Conservation (phyloP, 1,140 invertebrate genomes). For the Aleiodes sp. region DNA sequence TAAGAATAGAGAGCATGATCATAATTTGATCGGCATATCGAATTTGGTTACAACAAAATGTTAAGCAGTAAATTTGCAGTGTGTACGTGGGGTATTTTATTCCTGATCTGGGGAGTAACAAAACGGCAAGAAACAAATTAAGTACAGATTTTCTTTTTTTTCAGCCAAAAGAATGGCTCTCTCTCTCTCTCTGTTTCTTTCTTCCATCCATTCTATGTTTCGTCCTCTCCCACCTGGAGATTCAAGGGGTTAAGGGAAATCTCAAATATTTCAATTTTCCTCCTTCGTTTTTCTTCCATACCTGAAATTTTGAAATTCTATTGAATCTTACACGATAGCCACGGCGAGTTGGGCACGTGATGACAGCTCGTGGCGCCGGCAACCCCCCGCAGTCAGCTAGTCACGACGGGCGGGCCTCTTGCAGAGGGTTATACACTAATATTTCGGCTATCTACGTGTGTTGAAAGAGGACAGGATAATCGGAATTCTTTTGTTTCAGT, state of each 20-base stretch:
- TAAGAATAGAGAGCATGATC: too few species aligned
- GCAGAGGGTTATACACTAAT: conserved; percentile 31
- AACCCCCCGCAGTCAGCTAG: conserved; percentile 59
- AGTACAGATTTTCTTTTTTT: too few species aligned
- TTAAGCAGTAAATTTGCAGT: too few species aligned
- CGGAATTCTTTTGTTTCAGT: conserved; percentile 64
- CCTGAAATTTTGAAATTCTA: conserved; percentile 40
- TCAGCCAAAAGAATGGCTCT: too few species aligned
- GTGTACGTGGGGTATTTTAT: too few species aligned
- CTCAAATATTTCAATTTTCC: not conserved
- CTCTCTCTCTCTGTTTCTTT: too few species aligned
- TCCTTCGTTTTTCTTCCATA: conserved; percentile 34
- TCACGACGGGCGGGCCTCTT: conserved; percentile 48
- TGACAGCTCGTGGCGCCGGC: conserved; percentile 65
- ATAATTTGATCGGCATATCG: too few species aligned
- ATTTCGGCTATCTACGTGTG: not conserved
- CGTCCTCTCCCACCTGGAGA: not conserved
- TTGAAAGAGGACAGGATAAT: conserved; percentile 11
- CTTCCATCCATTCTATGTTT: too few species aligned
- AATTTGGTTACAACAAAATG: too few species aligned
- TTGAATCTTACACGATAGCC: conserved; percentile 37
- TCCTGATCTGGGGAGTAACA: too few species aligned
- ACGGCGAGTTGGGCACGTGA: conserved; percentile 56
- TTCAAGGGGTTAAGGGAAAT: not conserved
- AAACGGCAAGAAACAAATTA: too few species aligned